Evolutionary conservation across 2,797 vertebrate genomes (phyloP).

Genomic region (Scarus forsteni): DNA sequence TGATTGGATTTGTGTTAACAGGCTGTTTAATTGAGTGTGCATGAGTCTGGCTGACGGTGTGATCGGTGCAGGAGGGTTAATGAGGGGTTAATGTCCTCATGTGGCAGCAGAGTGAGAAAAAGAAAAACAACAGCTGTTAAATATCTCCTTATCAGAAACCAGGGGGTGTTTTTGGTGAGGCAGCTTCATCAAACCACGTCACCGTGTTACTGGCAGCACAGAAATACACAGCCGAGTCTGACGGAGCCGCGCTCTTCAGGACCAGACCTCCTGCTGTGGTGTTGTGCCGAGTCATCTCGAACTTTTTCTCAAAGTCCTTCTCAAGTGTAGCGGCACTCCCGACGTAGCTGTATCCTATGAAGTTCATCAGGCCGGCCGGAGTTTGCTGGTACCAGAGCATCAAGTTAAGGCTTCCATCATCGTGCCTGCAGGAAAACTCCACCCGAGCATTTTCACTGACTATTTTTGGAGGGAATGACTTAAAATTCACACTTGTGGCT

Average conservation of each 20-base stretch:
- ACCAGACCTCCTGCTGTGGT: slow-evolving; percentile 17
- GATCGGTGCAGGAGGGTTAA: too few species aligned
- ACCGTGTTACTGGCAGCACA: slow-evolving; percentile 62
- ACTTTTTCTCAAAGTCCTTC: slow-evolving; percentile 6
- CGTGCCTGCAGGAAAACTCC: slow-evolving; percentile 56
- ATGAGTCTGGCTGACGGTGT: too few species aligned
- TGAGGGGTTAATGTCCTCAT: too few species aligned
- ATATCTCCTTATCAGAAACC: not conserved
- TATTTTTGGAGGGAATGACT: slow-evolving; percentile 30
- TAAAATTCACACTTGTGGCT: slow-evolving; percentile 32
- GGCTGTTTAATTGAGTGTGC: too few species aligned
- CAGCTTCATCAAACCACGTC: slow-evolving; percentile 37
- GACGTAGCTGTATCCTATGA: slow-evolving; percentile 37
- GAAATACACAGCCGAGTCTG: slow-evolving; percentile 61
- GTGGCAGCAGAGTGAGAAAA: too few species aligned
- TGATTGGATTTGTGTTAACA: too few species aligned
- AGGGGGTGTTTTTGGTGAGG: slow-evolving; percentile 38
- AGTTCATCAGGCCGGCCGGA: not conserved
- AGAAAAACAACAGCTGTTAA: too few species aligned
- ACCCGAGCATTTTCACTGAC: not conserved
- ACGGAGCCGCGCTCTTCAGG: slow-evolving; percentile 23
- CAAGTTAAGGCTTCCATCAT: not conserved
- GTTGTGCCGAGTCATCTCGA: not conserved
- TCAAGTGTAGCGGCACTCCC: slow-evolving; percentile 22
- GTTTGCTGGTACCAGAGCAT: slow-evolving; percentile 76